phyloP scores from a whole-genome alignment of 1,140 invertebrate genomes.

The Aphelenchoides avenae region DNA sequence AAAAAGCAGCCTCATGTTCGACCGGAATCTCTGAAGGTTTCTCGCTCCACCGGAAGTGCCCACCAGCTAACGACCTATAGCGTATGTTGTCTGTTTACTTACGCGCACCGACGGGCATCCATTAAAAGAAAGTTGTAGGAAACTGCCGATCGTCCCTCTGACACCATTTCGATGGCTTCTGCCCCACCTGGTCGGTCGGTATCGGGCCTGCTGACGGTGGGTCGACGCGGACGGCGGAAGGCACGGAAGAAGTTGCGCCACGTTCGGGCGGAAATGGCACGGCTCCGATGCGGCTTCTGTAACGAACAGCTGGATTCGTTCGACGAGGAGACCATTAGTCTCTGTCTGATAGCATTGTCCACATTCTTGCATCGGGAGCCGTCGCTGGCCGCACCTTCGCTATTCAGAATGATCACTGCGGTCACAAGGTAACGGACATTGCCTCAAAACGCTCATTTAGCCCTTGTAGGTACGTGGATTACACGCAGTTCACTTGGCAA shows the following conservation, averaged over 20 bases:
- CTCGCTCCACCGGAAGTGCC: background rate
- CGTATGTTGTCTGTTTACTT: no score
- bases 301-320: slow-evolving; percentile 78
- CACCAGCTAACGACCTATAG: no score
- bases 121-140: no score
- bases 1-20: background rate
- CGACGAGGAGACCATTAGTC: slow-evolving; percentile 88
- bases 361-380: slow-evolving; percentile 95
- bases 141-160: no score
- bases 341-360: slow-evolving; percentile 85
- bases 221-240: slow-evolving; percentile 30
- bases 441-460: slow-evolving; percentile 65
- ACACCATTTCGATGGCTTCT: no score
- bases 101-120: no score
- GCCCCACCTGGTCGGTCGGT: no score
- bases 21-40: slow-evolving; percentile 6
- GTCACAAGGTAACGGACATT: slow-evolving; percentile 58
- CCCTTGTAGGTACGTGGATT: slow-evolving; percentile 60
- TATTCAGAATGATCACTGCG: slow-evolving; percentile 79
- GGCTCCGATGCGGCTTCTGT: slow-evolving; percentile 64
- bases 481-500: slow-evolving; percentile 73
- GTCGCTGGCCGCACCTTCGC: slow-evolving; percentile 78
- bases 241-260: slow-evolving; percentile 25
- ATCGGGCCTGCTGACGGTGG: no score
- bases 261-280: slow-evolving; percentile 65